These are phyloP conservation scores for Amphiprion clarkii DNA, from an alignment of 2,797 vertebrate species.

Conservation along the genomic window DNA sequence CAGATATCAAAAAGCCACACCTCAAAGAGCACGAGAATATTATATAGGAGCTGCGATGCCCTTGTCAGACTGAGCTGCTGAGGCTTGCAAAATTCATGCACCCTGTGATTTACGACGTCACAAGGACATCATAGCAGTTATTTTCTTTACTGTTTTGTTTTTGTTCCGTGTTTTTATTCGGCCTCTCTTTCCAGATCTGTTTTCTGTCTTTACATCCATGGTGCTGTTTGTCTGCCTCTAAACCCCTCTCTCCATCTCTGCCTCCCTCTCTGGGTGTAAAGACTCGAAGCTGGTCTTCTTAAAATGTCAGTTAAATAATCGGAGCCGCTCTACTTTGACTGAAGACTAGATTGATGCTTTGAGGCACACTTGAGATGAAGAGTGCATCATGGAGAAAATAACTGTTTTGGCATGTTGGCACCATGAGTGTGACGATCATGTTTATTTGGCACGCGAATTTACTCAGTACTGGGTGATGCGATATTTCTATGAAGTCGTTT, in stretches of 20 bases:
- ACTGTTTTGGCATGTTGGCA: constrained; percentile 13
- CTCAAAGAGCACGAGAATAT: constrained; percentile 17
- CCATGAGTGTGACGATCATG: constrained; percentile 26
- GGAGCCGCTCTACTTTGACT: constrained; percentile 23
- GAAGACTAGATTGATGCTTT: constrained; percentile 43
- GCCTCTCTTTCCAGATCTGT: not conserved
- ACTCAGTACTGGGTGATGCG: not conserved
- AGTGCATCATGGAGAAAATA: constrained; percentile 33
- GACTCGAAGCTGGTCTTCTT: constrained; percentile 37
- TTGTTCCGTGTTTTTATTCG: constrained; percentile 1
- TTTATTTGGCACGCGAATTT: constrained; percentile 47
- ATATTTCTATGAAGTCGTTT: constrained; percentile 10
- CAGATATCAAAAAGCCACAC: constrained; percentile 19
- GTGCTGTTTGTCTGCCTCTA: not conserved
- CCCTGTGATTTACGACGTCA: constrained; percentile 22
- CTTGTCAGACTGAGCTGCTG: constrained; percentile 30
- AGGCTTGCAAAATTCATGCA: constrained; percentile 14
- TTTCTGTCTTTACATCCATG: not conserved
- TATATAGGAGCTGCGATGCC: constrained; percentile 12
- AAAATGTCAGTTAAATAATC: constrained; percentile 34
- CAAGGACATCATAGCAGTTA: constrained; percentile 1
- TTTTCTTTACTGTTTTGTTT: not conserved
- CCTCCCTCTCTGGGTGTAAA: constrained; percentile 1
- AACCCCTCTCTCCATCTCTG: constrained; percentile 1
- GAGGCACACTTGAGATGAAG: constrained; percentile 31